These are phyloP conservation scores for Chrysoperla carnea DNA, from an alignment of 1,140 invertebrate species.

Conservation along the genomic window DNA sequence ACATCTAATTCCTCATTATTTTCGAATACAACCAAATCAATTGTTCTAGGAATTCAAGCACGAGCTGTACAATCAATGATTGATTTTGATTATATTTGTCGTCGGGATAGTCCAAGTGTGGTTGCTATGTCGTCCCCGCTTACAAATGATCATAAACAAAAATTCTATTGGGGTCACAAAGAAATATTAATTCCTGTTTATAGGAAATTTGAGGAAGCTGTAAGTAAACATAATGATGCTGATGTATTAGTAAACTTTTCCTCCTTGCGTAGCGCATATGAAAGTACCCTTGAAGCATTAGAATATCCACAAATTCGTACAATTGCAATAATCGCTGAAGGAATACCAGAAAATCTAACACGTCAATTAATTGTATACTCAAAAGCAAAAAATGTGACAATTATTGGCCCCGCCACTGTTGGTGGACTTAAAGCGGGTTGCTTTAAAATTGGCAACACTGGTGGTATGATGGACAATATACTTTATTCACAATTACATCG, in stretches of 20 bases:
- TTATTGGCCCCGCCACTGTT: constrained; percentile 90
- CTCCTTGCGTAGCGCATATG: constrained; percentile 87
- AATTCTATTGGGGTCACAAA: constrained; percentile 97
- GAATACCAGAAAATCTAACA: constrained; percentile 93
- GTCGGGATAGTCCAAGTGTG: constrained; percentile 64
- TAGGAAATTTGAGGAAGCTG: no score
- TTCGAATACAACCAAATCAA: constrained; percentile 65
- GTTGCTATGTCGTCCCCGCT: constrained; percentile 93
- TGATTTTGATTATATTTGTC: constrained; percentile 95
- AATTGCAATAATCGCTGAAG: constrained; percentile 94
- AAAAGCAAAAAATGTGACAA: constrained; percentile 51
- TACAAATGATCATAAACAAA: constrained; percentile 93
- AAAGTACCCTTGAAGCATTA: constrained; percentile 79
- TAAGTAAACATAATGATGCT: no score
- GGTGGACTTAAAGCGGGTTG: constrained; percentile 93
- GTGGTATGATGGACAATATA: constrained; percentile 97
- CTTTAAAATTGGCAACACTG: constrained; percentile 97
- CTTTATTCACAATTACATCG: constrained; percentile 87
- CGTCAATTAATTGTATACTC: constrained; percentile 76
- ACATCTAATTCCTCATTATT: no score
- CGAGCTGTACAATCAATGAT: constrained; percentile 89
- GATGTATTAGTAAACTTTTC: constrained; percentile 94
- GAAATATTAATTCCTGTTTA: constrained; percentile 80
- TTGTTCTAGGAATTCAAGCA: constrained; percentile 98
- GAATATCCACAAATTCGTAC: constrained; percentile 79